Percentiles rank a stretch among this genome's conserved stretches.
Conservation (phyloP, 1,140 invertebrate genomes). For the Drosophila carrolli region DNA sequence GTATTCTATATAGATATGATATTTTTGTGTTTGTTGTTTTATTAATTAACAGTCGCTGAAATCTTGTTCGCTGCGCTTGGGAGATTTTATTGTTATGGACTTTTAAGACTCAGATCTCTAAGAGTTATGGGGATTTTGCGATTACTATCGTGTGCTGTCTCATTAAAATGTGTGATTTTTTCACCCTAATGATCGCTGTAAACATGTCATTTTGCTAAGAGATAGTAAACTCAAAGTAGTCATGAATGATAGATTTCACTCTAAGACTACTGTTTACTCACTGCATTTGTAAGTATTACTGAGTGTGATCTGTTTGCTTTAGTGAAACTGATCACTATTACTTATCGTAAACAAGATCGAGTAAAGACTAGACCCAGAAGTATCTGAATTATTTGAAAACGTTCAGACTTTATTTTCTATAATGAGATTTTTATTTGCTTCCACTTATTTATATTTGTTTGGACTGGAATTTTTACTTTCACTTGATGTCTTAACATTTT, state of each 20-base stretch:
- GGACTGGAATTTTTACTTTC: no score
- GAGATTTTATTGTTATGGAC: conserved; percentile 33
- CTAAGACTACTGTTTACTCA: conserved; percentile 4
- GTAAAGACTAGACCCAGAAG: not conserved
- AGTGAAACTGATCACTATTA: conserved; percentile 12
- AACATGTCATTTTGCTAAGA: conserved; percentile 22
- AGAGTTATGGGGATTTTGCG: conserved; percentile 30
- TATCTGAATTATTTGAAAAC: no score
- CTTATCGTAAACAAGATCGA: not conserved
- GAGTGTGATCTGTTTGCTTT: conserved; percentile 3
- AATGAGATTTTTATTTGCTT: no score
- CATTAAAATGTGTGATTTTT: conserved; percentile 37
- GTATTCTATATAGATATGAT: conserved; percentile 18
- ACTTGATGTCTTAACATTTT: no score
- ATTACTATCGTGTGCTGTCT: conserved; percentile 17
- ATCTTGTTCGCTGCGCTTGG: conserved; percentile 18
- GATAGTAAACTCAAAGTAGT: conserved; percentile 17
- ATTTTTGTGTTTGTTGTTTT: conserved; percentile 25
- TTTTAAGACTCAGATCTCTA: conserved; percentile 10
- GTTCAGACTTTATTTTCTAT: not conserved
- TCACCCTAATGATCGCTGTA: conserved; percentile 23
- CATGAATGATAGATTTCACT: conserved; percentile 27
- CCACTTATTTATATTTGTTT: no score
- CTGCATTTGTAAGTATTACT: not conserved
- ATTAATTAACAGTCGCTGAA: conserved; percentile 41